These are phyloP conservation scores for Eupithecia tripunctaria DNA, from an alignment of 2,888 invertebrate genomes.

Conservation along the genomic window DNA sequence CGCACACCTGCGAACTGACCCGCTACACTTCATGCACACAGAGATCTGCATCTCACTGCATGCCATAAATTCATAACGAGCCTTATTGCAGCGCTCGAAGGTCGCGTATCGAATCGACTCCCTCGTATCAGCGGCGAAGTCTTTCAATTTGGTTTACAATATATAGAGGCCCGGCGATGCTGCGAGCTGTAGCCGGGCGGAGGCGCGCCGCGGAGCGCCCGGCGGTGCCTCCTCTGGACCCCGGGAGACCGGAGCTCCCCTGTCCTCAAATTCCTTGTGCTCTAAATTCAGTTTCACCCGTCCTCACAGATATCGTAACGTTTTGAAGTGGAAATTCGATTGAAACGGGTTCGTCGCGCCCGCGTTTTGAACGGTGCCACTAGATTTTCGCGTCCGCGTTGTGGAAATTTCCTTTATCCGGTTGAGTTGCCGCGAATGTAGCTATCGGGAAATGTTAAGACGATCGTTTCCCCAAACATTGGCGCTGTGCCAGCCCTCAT, in stretches of 20 bases:
- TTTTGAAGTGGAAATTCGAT: conserved; percentile 64
- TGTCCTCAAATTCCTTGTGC: not conserved
- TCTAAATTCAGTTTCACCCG: conserved; percentile 16
- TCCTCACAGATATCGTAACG: conserved; percentile 33
- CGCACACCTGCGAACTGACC: conserved; percentile 54
- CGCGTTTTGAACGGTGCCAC: conserved; percentile 49
- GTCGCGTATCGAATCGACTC: conserved; percentile 38
- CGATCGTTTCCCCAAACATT: conserved; percentile 68
- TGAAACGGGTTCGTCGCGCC: conserved; percentile 67
- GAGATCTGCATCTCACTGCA: conserved; percentile 53
- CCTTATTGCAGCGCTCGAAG: conserved; percentile 57
- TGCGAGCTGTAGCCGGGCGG: conserved; percentile 58
- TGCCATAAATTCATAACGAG: conserved; percentile 48
- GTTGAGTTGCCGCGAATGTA: conserved; percentile 65
- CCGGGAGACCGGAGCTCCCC: not conserved
- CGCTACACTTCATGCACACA: conserved; percentile 61
- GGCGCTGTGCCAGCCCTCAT: conserved; percentile 66
- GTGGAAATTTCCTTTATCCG: conserved; percentile 68
- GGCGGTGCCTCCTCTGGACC: conserved; percentile 30
- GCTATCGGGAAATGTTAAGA: conserved; percentile 69
- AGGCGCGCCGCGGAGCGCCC: conserved; percentile 61
- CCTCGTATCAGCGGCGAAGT: conserved; percentile 43
- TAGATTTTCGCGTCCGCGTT: conserved; percentile 60
- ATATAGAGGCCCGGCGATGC: conserved; percentile 55
- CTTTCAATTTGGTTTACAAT: conserved; percentile 54